Base-by-base conservation (phyloP, 2,888 invertebrate genomes). In the Meganola albula region DNA sequence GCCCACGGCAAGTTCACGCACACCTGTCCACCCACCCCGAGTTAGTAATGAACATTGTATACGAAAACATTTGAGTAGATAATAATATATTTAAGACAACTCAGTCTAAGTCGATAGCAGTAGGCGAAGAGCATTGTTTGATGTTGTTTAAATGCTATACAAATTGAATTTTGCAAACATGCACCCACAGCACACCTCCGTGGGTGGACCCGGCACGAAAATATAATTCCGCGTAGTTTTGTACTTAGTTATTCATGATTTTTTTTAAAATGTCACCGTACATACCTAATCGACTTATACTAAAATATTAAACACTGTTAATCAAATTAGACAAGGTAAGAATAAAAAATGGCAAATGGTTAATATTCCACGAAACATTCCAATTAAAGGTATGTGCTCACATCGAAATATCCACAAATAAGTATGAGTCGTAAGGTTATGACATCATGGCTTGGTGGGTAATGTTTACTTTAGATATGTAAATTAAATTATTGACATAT, bases 1-100 rank as follows among this genome's bases (percentile, higher is more conserved):
- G 92, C 88, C 76, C 88, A 87, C 34, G 86, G 87, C 48, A 89
- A 74, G 60, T 87, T 89, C 63, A 87, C 80, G 68, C 87, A 87
- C 49, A 87, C 87, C 87, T 87, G 77, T 58, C 53, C 38, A 62
- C 56, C 62, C 68, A 60, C 40, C 59, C 53, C 47, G 37, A 39
- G 50, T 70, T 69, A 68, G 58, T 63, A 39, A 20, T 20, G 8
- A 20, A n/a, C 16, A 16, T n/a, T 16, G 16, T 16, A 16, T 5
- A 5, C 4, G 16, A 16, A n/a, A 20, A 20, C 3, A n/a, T n/a
- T 20, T 20, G n/a, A n/a, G n/a, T n/a, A n/a, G n/a, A n/a, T n/a
- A n/a, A n/a, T n/a, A n/a, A n/a, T n/a, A n/a, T n/a, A n/a, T n/a
- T n/a, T n/a, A n/a, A n/a, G n/a, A n/a, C n/a, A n/a, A n/a, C n/a